These are phyloP conservation scores for Hyposoter dolosus DNA, from an alignment of 2,888 invertebrate species.

Conservation along the genomic window DNA sequence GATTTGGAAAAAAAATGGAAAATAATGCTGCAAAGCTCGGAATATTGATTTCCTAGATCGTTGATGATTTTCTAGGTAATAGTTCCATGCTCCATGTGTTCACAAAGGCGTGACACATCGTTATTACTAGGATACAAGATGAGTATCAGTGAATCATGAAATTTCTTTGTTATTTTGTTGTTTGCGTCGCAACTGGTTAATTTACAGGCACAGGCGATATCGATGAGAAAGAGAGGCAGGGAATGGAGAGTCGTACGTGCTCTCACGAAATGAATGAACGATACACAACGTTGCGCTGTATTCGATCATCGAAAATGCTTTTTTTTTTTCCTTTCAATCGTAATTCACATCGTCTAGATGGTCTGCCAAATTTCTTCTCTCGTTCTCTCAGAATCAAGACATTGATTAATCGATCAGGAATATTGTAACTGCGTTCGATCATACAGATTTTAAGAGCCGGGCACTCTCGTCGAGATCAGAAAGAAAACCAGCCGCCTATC, in stretches of 20 bases:
- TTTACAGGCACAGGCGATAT: background rate
- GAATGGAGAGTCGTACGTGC: slow-evolving; percentile 3
- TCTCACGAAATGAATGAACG: slow-evolving; percentile 1
- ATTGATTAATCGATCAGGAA: slow-evolving; percentile 53
- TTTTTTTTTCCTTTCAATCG: slow-evolving; percentile 20
- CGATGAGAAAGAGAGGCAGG: slow-evolving; percentile 13
- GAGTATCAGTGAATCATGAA: slow-evolving; percentile 51
- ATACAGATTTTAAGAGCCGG: slow-evolving; percentile 32
- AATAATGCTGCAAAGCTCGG: background rate
- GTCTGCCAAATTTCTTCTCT: slow-evolving; percentile 56
- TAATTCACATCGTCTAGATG: slow-evolving; percentile 33
- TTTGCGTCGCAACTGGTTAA: background rate
- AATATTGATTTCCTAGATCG: slow-evolving; percentile 22
- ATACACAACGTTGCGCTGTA: slow-evolving; percentile 13
- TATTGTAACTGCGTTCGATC: slow-evolving; percentile 43
- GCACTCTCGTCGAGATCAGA: slow-evolving; percentile 34
- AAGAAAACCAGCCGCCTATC: slow-evolving; percentile 52
- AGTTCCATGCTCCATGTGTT: slow-evolving; percentile 1
- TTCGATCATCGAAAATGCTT: slow-evolving; percentile 26
- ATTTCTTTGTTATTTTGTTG: slow-evolving; percentile 41
- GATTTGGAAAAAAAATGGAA: slow-evolving; percentile 26
- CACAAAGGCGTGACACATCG: slow-evolving; percentile 37
- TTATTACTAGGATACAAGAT: slow-evolving; percentile 14
- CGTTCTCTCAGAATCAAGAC: slow-evolving; percentile 53
- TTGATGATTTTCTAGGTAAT: slow-evolving; percentile 16